Percentiles rank a stretch among this genome's conserved stretches.
These are phyloP conservation scores for Cinara cedri DNA, from an alignment of 2,888 invertebrate species.

Conservation along the genomic window DNA sequence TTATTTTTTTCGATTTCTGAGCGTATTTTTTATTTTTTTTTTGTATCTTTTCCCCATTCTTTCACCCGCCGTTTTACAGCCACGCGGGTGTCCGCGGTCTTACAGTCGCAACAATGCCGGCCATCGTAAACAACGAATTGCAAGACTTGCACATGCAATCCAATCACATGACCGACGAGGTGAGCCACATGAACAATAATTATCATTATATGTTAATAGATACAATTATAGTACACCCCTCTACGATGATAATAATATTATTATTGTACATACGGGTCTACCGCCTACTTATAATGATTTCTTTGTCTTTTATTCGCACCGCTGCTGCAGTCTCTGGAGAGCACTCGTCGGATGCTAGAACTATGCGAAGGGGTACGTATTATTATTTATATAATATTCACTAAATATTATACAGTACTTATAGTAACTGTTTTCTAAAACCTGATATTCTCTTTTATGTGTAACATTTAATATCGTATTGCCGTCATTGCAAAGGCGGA, in stretches of 20 bases:
- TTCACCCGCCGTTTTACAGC: background rate
- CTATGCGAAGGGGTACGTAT: constrained; percentile 56
- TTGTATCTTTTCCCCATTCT: no score
- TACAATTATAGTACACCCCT: no score
- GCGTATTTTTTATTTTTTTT: background rate
- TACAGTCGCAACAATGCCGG: constrained; percentile 16
- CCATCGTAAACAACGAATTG: constrained; percentile 44
- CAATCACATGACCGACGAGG: constrained; percentile 51
- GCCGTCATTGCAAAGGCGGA: no score
- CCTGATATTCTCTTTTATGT: no score
- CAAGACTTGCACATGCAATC: constrained; percentile 43
- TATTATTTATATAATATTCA: background rate
- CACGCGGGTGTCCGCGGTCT: background rate
- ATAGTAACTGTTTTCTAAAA: no score
- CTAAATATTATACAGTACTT: no score
- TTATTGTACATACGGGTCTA: no score
- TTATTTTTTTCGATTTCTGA: no score
- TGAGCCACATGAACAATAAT: background rate
- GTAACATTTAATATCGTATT: no score
- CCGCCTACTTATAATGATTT: background rate
- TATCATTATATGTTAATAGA: background rate
- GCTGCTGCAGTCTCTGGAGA: constrained; percentile 55
- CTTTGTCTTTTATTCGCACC: constrained; percentile 10
- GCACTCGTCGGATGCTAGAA: constrained; percentile 57
- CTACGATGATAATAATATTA: no score